Evolutionary conservation across 2,797 vertebrate species (phyloP).

Genomic region (Chaetophractus vellerosus): DNA sequence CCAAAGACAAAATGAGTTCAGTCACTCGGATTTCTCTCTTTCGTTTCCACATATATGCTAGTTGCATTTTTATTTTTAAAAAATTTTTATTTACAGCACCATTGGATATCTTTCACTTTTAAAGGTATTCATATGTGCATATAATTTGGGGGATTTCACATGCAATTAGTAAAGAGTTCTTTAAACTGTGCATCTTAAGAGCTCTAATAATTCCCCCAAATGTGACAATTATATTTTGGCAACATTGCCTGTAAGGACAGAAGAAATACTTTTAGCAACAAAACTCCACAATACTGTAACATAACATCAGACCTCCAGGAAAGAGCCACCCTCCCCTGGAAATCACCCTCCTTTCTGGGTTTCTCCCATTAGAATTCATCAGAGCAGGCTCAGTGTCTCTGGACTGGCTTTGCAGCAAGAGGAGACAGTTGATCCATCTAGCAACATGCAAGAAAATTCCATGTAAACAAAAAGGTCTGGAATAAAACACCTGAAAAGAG

Average conservation of each 20-base stretch:
- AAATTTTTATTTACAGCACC: constrained; percentile 88
- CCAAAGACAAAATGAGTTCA: background rate
- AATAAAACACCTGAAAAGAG: constrained; percentile 26
- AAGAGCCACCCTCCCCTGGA: constrained; percentile 55
- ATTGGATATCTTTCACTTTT: constrained; percentile 77
- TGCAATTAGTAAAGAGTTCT: constrained; percentile 72
- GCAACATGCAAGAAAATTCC: constrained; percentile 48
- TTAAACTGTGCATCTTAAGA: constrained; percentile 51
- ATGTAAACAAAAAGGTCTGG: constrained; percentile 24
- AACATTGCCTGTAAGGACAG: constrained; percentile 62
- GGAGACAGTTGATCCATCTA: background rate
- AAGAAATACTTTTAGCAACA: constrained; percentile 86
- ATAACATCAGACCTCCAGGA: constrained; percentile 72
- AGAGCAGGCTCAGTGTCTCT: background rate
- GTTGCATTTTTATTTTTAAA: constrained; percentile 69
- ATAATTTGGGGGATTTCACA: constrained; percentile 53
- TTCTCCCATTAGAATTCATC: constrained; percentile 63
- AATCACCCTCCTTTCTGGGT: constrained; percentile 58
- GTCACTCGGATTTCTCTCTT: background rate
- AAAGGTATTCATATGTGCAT: constrained; percentile 65
- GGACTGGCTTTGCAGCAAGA: background rate
- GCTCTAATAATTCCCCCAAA: constrained; percentile 59
- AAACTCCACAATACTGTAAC: constrained; percentile 89
- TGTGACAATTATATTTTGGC: constrained; percentile 69
- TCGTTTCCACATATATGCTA: constrained; percentile 10